Evolutionary conservation across 2,888 invertebrate species (phyloP), one percentile per base, ranked within the genome.

Genomic region (Tolmerus cingulatus): DNA sequence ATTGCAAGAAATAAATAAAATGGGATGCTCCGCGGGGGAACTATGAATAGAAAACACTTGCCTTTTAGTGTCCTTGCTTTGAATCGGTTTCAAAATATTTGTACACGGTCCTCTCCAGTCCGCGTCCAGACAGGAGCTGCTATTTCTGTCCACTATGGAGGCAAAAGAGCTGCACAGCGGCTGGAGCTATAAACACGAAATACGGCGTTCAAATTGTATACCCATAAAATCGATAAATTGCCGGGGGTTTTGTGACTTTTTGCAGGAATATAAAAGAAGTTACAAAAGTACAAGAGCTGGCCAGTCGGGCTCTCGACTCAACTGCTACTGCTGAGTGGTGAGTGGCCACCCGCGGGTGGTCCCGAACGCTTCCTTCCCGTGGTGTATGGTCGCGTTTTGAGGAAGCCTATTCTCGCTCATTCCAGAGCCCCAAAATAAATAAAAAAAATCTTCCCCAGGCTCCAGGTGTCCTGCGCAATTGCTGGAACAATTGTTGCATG

Each of bases 221-320:
- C 43, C 85, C 74, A 74, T 74, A 74, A 85, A 85, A 85, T 85
- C 85, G 85, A 85, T 85, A 85, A 85, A 74, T 85, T 8, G 85
- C 85, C 85, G 85, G 85, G 85, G 74, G 19, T 85, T 55, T 19
- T 74, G 34, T 51, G 74, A 46, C 19, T 5, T 23, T 12, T 66
- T 66, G 66, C 66, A 81, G 55, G 43, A 30, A 19, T 55, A 51
- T 30, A 51, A 51, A 16, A 46, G 0, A 40, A 40, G n/a, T 1
- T 40, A 37, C 23, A 30, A 55, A 57, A 23, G 66, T 78, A 23
- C 55, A 43, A 27, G 81, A 66, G 66, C 14, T 66, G 66, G 66
- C 9, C 66, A 66, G 66, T 66, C 66, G 19, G 27, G 7, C 23
- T 66, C 27, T 66, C 27, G 9, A 27, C 40, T 40, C 40, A 40